Conservation (phyloP, 2,888 invertebrate genomes). For the Sphaeridia pumilis region DNA sequence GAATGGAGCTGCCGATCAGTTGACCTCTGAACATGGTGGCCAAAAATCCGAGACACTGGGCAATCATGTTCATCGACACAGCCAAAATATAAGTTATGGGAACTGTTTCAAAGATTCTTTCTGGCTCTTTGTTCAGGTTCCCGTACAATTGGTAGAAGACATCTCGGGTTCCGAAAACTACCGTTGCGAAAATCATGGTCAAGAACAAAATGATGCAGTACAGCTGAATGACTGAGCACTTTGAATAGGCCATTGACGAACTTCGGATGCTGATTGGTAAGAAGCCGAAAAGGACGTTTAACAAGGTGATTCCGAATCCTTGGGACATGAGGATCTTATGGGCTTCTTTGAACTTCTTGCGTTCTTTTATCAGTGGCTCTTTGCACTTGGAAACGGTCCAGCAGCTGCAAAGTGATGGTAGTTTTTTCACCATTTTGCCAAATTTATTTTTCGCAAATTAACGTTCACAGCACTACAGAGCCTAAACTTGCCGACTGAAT, state of each 20-base stretch:
- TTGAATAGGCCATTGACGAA: constrained; percentile 17
- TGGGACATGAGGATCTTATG: constrained; percentile 19
- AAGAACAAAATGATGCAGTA: constrained; percentile 20
- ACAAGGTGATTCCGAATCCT: constrained; percentile 22
- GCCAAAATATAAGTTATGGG: constrained; percentile 15
- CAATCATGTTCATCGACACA: constrained; percentile 10
- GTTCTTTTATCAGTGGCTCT: no score
- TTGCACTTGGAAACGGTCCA: no score
- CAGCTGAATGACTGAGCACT: constrained; percentile 21
- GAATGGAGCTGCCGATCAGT: constrained; percentile 18
- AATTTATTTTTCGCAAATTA: no score
- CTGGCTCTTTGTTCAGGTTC: neutral
- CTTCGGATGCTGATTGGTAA: constrained; percentile 22
- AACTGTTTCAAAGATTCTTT: neutral
- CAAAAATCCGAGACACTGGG: constrained; percentile 25
- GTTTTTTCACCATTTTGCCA: no score
- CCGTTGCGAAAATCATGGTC: constrained; percentile 17
- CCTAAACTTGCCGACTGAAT: no score
- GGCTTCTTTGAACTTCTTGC: no score
- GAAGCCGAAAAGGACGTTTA: constrained; percentile 29
- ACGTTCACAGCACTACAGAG: no score
- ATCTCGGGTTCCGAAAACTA: constrained; percentile 15
- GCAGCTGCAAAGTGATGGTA: no score
- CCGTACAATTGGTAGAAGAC: neutral
- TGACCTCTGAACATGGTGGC: constrained; percentile 21